Base-by-base conservation (phyloP, 2,113 vertebrate species). In the Rynchops niger region DNA sequence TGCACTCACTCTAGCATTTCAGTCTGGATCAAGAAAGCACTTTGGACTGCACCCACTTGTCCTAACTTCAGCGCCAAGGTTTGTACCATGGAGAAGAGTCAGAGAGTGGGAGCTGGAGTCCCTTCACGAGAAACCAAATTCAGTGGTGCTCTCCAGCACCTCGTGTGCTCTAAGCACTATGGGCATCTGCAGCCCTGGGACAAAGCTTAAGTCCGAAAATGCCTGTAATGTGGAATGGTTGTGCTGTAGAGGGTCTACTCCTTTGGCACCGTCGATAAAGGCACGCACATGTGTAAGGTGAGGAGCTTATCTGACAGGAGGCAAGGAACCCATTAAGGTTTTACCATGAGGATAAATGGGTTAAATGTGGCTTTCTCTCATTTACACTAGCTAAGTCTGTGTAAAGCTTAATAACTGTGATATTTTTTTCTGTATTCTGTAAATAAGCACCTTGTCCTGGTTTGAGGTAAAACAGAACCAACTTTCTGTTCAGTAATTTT, bases 211-310 rank as follows among this genome's bases (percentile, higher is more conserved):
- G 34, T 22, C n/a, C 4, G 14, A 15, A 55, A 56, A 70, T 7
- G 13, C 56, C 49, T 63, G 49, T 34, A 26, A 26, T 0, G 0
- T 53, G 59, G 34, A 81, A 47, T 0, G 2, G 32, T 38, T 86
- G 47, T 69, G 25, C 34, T 67, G 22, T 29, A 62, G 27, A 70
- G 3, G 15, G 15, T 65, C 38, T 71, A 3, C 6, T 52, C 50
- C 71, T 78, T n/a, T 58, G 38, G 50, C 38, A 82, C 14, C 34
- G 30, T 36, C 0, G 1, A 52, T 14, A 58, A 6, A 58, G 30
- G 9, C 27, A 59, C 34, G 22, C 5, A 6, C 10, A 19, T 27
- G 29, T 14, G 8, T 32, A 78, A 61, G 38, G 30, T 34, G 52
- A 45, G 27, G 10, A 50, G 17, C 38, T 43, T 58, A 32, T 27